phyloP scores from a whole-genome alignment of 2,797 vertebrate genomes.

The Lindbergichthys nudifrons region DNA sequence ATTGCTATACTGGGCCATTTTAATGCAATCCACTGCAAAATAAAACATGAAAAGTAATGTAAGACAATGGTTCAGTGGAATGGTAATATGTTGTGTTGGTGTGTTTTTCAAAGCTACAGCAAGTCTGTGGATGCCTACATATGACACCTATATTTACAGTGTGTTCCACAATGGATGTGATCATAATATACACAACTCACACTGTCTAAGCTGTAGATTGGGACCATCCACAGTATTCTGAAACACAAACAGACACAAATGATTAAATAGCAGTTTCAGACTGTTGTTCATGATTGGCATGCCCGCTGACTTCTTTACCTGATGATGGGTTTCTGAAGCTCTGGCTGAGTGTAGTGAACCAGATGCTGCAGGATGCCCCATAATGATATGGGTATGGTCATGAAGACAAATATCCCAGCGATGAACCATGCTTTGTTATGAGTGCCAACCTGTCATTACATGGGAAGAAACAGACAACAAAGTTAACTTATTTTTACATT shows the following conservation, averaged over 20 bases:
- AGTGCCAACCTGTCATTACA: conserved; percentile 88
- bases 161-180: not conserved
- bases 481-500: not conserved
- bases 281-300: not conserved
- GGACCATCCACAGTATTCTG: conserved; percentile 99
- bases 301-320: conserved; percentile 82
- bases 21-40: conserved; percentile 93
- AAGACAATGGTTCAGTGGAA: not conserved
- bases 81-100: no score
- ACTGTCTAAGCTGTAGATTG: conserved; percentile 98
- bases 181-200: conserved; percentile 85
- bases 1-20: conserved; percentile 96
- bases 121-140: not conserved
- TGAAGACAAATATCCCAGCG: conserved; percentile 95
- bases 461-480: not conserved
- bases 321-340: conserved; percentile 98
- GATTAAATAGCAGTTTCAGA: not conserved
- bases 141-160: not conserved
- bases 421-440: conserved; percentile 99
- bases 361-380: conserved; percentile 98
- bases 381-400: conserved; percentile 97
- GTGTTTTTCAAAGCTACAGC: no score
- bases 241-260: conserved; percentile 24
- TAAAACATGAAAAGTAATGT: not conserved
- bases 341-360: conserved; percentile 97